Evolutionary conservation across 2,888 invertebrate genomes (phyloP), one percentile per base, ranked within the genome.

Genomic region (Eilema griseolum): DNA sequence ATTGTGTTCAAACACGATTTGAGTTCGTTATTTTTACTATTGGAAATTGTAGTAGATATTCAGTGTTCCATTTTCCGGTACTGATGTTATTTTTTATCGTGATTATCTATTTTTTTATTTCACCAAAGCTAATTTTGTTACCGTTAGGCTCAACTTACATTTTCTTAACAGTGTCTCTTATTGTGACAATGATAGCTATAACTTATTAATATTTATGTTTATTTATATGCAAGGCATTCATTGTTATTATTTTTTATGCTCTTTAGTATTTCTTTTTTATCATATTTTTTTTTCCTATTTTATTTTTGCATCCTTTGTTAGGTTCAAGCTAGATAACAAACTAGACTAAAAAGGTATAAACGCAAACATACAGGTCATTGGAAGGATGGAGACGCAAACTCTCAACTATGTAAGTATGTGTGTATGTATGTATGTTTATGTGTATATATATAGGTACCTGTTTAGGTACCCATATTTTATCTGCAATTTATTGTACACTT

Each of bases 1-100:
- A 73, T 80, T 80, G 69, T 73, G 37, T 52, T 77, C 61, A 26
- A 63, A 72, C 66, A 68, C 46, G 56, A 69, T 28, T 67, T 33
- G 26, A 61, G 26, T 59, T 57, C 23, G 67, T 62, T 46, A 69
- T 68, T 64, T 67, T n/a, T 66, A 12, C 20, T 28, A 46, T n/a
- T 41, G 11, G 57, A 64, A 62, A 57, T 66, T 52, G 57, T 59
- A 12, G 7, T 59, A 4, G 3, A 23, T 14, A 64, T n/a, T 57
- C 20, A 2, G 28, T 14, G 61, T 16, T 57, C 20, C 52, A 24
- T 67, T 61, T 60, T 65, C 14, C 31, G 28, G 57, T 69, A 20
- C 5, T 24, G 24, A 23, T 64, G 14, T 24, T 23, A 41, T 23
- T 26, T 64, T 31, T 5, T 12, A 14, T 28, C 23, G 23, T 23